These are phyloP conservation scores for Anastrepha ludens DNA, from an alignment of 1,140 invertebrate species.

Conservation along the genomic window DNA sequence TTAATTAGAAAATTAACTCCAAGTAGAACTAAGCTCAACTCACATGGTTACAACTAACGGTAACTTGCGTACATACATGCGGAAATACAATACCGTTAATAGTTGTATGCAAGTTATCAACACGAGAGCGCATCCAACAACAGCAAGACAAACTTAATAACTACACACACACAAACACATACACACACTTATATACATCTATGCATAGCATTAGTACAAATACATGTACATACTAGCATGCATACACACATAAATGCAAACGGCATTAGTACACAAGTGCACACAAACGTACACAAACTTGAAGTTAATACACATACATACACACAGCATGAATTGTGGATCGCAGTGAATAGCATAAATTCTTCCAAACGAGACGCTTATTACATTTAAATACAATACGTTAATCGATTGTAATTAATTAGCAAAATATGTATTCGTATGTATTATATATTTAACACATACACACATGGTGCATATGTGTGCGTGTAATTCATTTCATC, in stretches of 20 bases:
- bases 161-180: neutral
- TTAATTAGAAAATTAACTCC: neutral
- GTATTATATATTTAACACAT: neutral
- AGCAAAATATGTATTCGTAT: neutral
- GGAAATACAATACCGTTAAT: neutral
- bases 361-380: slow-evolving; percentile 52
- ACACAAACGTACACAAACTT: neutral
- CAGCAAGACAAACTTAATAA: neutral
- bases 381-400: slow-evolving; percentile 32
- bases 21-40: neutral
- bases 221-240: neutral
- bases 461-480: neutral
- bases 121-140: neutral
- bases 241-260: neutral
- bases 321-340: neutral
- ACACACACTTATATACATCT: neutral
- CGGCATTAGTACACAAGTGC: neutral
- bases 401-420: slow-evolving; percentile 38
- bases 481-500: neutral
- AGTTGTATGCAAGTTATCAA: neutral
- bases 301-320: neutral
- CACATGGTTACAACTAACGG: neutral
- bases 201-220: neutral
- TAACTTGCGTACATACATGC: neutral
- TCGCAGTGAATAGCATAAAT: slow-evolving; percentile 29